Evolutionary conservation across 2,113 vertebrate species (phyloP).

Genomic region (Zapus hudsonius): DNA sequence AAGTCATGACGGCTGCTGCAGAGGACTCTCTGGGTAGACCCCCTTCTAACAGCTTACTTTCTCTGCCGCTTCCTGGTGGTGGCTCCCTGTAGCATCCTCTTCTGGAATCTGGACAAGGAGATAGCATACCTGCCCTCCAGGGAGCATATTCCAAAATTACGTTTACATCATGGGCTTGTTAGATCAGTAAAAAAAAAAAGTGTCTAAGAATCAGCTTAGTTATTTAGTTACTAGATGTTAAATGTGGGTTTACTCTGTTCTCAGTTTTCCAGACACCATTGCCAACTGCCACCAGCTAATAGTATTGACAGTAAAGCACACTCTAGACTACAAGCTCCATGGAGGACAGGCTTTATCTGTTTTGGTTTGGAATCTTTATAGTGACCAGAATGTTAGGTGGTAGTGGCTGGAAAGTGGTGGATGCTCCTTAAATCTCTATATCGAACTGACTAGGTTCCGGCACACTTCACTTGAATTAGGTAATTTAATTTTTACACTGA

Average conservation of each 20-base stretch:
- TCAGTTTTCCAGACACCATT: neutral
- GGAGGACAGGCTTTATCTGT: neutral
- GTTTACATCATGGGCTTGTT: neutral
- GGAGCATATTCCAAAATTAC: neutral
- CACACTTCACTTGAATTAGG: rapidly evolving
- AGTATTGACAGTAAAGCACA: neutral
- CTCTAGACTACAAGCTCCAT: neutral
- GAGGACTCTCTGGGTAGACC: neutral
- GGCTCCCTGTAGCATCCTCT: neutral
- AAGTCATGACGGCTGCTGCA: neutral
- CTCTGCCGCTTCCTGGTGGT: rapidly evolving
- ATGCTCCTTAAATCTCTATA: neutral
- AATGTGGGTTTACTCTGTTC: neutral
- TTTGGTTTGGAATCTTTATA: rapidly evolving
- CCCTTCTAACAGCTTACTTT: rapidly evolving
- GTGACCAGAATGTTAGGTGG: neutral
- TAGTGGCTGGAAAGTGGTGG: neutral
- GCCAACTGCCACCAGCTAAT: neutral
- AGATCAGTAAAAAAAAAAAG: neutral
- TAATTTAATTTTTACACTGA: neutral
- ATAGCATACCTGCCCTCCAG: neutral
- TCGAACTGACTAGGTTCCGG: rapidly evolving
- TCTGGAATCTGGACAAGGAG: neutral
- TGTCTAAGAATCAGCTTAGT: neutral
- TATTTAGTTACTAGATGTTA: neutral